Evolutionary conservation across 2,797 vertebrate genomes (phyloP).

Genomic region (Danio jaintianensis): DNA sequence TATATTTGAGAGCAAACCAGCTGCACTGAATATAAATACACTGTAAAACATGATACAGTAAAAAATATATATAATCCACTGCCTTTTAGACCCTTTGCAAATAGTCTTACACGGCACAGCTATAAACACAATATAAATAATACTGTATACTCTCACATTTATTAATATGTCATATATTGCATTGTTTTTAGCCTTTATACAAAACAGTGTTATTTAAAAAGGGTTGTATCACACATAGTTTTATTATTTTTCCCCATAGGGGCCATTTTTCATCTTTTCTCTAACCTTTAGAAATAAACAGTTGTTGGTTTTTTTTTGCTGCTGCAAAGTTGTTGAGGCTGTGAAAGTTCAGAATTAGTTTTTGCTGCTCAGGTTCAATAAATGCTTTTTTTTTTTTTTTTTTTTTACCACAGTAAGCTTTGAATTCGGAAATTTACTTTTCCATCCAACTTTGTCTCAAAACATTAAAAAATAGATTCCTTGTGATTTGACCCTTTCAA

Average conservation of each 20-base stretch:
- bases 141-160: neutral
- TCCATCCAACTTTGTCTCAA: neutral
- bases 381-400: neutral
- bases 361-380: neutral
- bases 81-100: no score
- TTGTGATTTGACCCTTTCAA: neutral
- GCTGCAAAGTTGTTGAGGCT: neutral
- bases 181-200: neutral
- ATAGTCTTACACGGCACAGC: no score
- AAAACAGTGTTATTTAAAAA: slow-evolving; percentile 3
- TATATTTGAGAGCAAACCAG: no score
- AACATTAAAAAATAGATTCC: neutral
- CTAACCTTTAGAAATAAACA: slow-evolving; percentile 28
- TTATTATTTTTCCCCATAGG: neutral
- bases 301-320: neutral
- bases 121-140: neutral
- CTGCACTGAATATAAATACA: no score
- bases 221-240: neutral
- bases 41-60: no score
- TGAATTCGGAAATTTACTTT: neutral
- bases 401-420: neutral
- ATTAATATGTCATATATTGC: neutral
- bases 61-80: no score
- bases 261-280: neutral
- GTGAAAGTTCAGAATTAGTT: neutral